These are phyloP conservation scores for Ormyrus thymus DNA, from an alignment of 2,888 invertebrate species.

Conservation along the genomic window DNA sequence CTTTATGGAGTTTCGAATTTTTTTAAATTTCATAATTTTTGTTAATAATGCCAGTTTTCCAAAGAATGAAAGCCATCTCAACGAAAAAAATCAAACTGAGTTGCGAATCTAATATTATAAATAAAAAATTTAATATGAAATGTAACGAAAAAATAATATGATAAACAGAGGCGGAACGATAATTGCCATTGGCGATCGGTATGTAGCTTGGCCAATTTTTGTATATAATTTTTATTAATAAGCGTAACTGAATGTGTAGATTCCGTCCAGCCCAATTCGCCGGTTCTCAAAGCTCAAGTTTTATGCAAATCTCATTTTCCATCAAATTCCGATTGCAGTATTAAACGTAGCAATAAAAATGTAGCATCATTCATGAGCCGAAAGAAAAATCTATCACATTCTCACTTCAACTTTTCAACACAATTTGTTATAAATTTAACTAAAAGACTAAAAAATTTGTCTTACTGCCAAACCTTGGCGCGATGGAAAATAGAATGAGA, in stretches of 20 bases:
- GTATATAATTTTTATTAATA: slow-evolving; percentile 65
- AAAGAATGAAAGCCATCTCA: slow-evolving; percentile 48
- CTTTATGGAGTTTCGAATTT: not conserved
- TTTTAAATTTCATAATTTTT: slow-evolving; percentile 9
- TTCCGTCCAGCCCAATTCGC: slow-evolving; percentile 73
- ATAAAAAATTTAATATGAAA: slow-evolving; percentile 43
- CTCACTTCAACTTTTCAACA: slow-evolving; percentile 49
- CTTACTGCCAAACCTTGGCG: slow-evolving; percentile 35
- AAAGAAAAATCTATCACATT: slow-evolving; percentile 22
- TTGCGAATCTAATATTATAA: slow-evolving; percentile 35
- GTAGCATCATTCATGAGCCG: not conserved
- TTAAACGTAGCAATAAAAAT: slow-evolving; percentile 13
- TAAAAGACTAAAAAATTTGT: slow-evolving; percentile 41
- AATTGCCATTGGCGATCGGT: slow-evolving; percentile 61
- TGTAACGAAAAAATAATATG: slow-evolving; percentile 33
- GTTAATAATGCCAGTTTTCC: slow-evolving; percentile 36
- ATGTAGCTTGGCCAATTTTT: slow-evolving; percentile 73
- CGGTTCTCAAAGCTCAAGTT: slow-evolving; percentile 56
- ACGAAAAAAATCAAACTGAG: slow-evolving; percentile 47
- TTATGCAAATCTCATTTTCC: slow-evolving; percentile 40
- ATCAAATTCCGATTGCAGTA: slow-evolving; percentile 29
- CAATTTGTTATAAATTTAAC: slow-evolving; percentile 50
- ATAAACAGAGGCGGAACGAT: slow-evolving; percentile 23
- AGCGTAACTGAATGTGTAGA: slow-evolving; percentile 73
- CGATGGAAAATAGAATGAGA: slow-evolving; percentile 44